phyloP scores from a whole-genome alignment of 2,113 vertebrate genomes.

The Apaloderma vittatum region DNA sequence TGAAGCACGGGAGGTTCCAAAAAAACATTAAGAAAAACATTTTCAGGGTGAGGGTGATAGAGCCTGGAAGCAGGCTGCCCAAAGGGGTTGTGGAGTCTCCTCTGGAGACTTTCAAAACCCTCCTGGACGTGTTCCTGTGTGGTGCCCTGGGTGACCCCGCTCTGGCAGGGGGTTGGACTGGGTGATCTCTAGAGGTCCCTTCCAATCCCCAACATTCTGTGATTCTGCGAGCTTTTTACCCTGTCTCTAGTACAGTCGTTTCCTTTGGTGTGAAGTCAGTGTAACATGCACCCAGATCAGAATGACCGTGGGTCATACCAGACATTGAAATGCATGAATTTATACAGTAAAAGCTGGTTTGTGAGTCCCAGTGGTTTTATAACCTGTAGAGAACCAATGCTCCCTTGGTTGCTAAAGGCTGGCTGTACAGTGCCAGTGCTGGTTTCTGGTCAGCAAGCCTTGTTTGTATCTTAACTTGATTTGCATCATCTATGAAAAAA shows the following conservation, averaged over 20 bases:
- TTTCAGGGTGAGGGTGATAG: no score
- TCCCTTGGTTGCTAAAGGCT: not conserved
- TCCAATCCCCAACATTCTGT: no score
- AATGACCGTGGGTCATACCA: rapidly evolving
- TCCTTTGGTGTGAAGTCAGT: not conserved
- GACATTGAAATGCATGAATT: not conserved
- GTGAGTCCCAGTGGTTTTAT: not conserved
- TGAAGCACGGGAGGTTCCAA: no score
- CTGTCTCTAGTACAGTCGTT: not conserved
- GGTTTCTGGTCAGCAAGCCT: not conserved
- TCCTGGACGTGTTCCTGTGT: no score
- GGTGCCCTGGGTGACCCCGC: no score
- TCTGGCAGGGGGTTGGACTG: no score
- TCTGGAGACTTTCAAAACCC: no score
- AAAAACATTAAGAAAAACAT: no score
- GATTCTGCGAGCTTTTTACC: not conserved
- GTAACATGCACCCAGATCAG: no score
- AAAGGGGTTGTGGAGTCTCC: no score
- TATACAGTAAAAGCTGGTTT: not conserved
- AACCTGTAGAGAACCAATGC: not conserved
- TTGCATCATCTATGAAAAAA: not conserved
- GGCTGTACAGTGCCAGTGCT: not conserved
- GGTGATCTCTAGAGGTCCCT: no score
- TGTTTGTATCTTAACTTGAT: not conserved
- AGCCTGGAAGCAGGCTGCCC: no score